Percentiles rank a stretch among this genome's conserved stretches.
phyloP scores from a whole-genome alignment of 2,797 vertebrate species.

The Carapus acus region DNA sequence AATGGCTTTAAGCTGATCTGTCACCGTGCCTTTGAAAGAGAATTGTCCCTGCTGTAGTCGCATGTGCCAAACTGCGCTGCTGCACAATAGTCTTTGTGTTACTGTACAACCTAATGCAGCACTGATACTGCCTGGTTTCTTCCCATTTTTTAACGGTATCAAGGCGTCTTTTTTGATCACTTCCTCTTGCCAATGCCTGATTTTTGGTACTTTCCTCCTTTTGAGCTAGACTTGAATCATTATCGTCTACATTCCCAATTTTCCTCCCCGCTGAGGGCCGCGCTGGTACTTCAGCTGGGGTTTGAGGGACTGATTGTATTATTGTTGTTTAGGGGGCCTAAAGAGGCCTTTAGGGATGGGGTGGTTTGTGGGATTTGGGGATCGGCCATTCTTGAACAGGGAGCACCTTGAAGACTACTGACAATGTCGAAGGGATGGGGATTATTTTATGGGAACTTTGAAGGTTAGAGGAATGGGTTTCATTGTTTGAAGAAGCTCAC shows the following conservation, averaged over 20 bases:
- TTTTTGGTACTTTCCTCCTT: conserved; percentile 36
- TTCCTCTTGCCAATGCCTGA: conserved; percentile 42
- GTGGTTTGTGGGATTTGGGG: conserved; percentile 51
- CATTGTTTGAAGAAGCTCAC: conserved; percentile 20
- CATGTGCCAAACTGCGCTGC: conserved; percentile 43
- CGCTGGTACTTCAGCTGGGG: conserved; percentile 20
- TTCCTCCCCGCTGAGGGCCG: conserved; percentile 7
- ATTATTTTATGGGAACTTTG: conserved; percentile 48
- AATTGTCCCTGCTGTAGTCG: conserved; percentile 18
- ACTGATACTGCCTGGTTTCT: conserved; percentile 31
- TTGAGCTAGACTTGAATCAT: conserved; percentile 59
- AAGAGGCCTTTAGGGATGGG: conserved; percentile 26
- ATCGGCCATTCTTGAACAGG: conserved; percentile 31
- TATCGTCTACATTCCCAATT: conserved; percentile 28
- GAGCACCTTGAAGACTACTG: conserved; percentile 69
- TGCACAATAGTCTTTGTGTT: conserved; percentile 16
- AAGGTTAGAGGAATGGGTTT: conserved; percentile 15
- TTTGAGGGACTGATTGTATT: conserved; percentile 7
- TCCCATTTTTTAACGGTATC: conserved; percentile 11
- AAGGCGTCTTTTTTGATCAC: conserved; percentile 32
- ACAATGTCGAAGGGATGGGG: conserved; percentile 56
- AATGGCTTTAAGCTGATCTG: conserved; percentile 21
- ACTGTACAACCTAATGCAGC: conserved; percentile 14
- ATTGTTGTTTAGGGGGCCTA: conserved; percentile 29
- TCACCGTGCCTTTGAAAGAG: conserved; percentile 38